Evolutionary conservation across 1,140 invertebrate genomes (phyloP), one percentile per base, ranked within the genome.

Genomic region (Sycophaga agraensis): DNA sequence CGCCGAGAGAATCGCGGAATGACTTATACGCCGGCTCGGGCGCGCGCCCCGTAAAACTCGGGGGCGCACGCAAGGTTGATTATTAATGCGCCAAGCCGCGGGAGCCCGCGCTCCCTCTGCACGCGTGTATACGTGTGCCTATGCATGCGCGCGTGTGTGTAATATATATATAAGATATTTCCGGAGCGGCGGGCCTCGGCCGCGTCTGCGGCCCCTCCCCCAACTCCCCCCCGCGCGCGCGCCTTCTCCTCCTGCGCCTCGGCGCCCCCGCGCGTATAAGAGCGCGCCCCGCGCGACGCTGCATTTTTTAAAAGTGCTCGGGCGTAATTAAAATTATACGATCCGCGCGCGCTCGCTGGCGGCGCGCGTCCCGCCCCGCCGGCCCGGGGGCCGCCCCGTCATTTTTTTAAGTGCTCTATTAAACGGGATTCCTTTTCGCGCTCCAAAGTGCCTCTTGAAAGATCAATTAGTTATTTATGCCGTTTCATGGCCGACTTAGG

Each of bases 241-340:
- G n/a, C n/a, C n/a, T n/a, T n/a, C n/a, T n/a, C n/a, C n/a, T n/a
- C n/a, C n/a, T n/a, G n/a, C n/a, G n/a, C n/a, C n/a, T n/a, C n/a
- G 16, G 17, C 8, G 26, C 24, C 4, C 26, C 17, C 7, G 7
- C 14, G 40, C 6, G n/a, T 45, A 31, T 17, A 39, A 48, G 43
- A 48, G 22, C 42, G 12, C 26, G 26, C 14, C 1, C n/a, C 14
- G 45, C 12, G 28, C 17, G 24, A 51, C 16, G 24, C 50, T 39
- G 43, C 54, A 60, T 63, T 43, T 66, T 67, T 68, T 60, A 59
- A 60, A 63, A 49, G 66, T 35, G 40, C 55, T 28, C 28, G 48
- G 26, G 49, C 28, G 61, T 64, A 66, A 68, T 68, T 68, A 68
- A 68, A 68, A 60, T 68, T 66, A 66, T 53, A 53, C 31, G 58